These are phyloP conservation scores for Leuctra nigra DNA, from an alignment of 2,888 invertebrate species.

Conservation along the genomic window DNA sequence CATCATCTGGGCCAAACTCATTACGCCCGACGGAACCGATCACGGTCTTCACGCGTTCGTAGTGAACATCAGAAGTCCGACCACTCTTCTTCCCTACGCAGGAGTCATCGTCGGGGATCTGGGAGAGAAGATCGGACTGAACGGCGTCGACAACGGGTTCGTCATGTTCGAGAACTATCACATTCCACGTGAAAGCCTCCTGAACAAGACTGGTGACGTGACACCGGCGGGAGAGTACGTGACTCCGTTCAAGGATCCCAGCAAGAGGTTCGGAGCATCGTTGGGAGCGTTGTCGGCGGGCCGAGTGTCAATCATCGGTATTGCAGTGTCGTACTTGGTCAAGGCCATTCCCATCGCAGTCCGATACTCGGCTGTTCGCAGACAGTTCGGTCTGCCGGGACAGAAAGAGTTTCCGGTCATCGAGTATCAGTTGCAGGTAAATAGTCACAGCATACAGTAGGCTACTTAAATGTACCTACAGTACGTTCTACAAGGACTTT, in stretches of 20 bases:
- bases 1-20: slow-evolving; percentile 48
- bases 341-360: slow-evolving; percentile 68
- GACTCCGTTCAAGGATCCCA: slow-evolving; percentile 84
- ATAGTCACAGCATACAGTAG: too few species aligned
- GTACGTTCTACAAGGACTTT: too few species aligned
- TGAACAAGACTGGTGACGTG: slow-evolving; percentile 87
- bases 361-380: slow-evolving; percentile 70
- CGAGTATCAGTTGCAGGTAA: slow-evolving; percentile 77
- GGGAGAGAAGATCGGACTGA: slow-evolving; percentile 49
- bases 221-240: slow-evolving; percentile 81
- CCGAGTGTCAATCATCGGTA: slow-evolving; percentile 62
- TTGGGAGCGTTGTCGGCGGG: slow-evolving; percentile 83
- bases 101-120: slow-evolving; percentile 50
- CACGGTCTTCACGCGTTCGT: slow-evolving; percentile 51
- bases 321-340: slow-evolving; percentile 49
- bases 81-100: slow-evolving; percentile 38
- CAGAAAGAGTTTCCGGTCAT: slow-evolving; percentile 66
- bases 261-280: slow-evolving; percentile 75
- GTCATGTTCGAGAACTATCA: slow-evolving; percentile 69
- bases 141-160: slow-evolving; percentile 51
- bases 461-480: too few species aligned
- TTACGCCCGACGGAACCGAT: slow-evolving; percentile 42
- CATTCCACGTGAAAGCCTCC: slow-evolving; percentile 74
- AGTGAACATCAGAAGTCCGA: slow-evolving; percentile 42
- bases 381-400: slow-evolving; percentile 58